phyloP scores from a whole-genome alignment of 92 coral and sea anemone genomes.

The Montipora capitata region DNA sequence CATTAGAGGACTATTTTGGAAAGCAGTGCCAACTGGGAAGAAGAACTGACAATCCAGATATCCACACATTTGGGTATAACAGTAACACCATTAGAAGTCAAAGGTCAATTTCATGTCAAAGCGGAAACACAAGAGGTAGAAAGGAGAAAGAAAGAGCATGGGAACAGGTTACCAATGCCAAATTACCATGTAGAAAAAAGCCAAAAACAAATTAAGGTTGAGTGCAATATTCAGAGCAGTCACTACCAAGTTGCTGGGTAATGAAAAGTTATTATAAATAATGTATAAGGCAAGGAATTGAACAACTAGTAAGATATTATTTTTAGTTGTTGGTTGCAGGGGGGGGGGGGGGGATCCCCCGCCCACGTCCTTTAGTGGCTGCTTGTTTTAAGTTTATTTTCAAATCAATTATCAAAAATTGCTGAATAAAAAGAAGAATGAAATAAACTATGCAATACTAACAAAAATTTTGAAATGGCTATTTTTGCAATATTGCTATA shows the following conservation, averaged over 20 bases:
- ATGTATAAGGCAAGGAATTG: constrained; percentile 3
- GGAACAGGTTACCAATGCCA: constrained; percentile 64
- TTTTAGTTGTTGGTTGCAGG: background rate
- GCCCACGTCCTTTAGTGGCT: background rate
- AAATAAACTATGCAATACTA: too few relatives aligned
- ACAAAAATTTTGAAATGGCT: background rate
- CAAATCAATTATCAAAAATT: too few relatives aligned
- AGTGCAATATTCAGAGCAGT: constrained; percentile 29
- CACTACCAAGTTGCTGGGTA: constrained; percentile 13
- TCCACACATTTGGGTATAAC: constrained; percentile 60
- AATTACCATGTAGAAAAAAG: constrained; percentile 62
- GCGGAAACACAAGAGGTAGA: constrained; percentile 70
- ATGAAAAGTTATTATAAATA: background rate
- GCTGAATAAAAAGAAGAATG: too few relatives aligned
- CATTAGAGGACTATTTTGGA: constrained; percentile 58
- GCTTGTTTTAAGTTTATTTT: background rate
- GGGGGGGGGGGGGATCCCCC: background rate
- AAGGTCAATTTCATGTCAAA: constrained; percentile 67
- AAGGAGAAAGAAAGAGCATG: constrained; percentile 63
- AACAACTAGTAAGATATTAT: background rate
- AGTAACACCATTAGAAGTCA: constrained; percentile 64
- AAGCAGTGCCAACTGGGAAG: constrained; percentile 68
- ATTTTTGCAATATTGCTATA: background rate
- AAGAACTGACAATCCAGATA: constrained; percentile 67
- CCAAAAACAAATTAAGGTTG: constrained; percentile 27